phyloP scores from a whole-genome alignment of 1,140 invertebrate genomes.

The Drosophila kurseongensis region DNA sequence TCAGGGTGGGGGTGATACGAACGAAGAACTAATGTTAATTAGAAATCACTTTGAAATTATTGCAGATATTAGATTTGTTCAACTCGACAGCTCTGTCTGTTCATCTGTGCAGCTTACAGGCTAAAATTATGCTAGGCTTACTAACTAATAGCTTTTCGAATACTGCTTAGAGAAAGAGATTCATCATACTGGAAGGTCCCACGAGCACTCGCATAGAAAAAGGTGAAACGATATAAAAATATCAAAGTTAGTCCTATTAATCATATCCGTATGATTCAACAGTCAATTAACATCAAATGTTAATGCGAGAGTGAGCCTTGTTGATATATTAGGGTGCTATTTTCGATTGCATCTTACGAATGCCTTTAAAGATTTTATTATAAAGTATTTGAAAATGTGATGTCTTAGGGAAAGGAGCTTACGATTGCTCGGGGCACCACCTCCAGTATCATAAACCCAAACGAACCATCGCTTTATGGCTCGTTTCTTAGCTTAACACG shows the following conservation, averaged over 20 bases:
- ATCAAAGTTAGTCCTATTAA: background rate
- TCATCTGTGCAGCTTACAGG: slow-evolving; percentile 62
- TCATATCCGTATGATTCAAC: background rate
- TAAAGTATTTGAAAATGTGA: background rate
- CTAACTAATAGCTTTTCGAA: slow-evolving; percentile 84
- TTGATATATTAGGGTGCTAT: too few species aligned
- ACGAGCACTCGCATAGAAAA: slow-evolving; percentile 16
- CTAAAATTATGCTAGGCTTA: slow-evolving; percentile 79
- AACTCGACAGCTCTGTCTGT: slow-evolving; percentile 40
- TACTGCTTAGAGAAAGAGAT: slow-evolving; percentile 85
- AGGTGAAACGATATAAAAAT: too few species aligned
- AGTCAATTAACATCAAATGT: slow-evolving; percentile 21
- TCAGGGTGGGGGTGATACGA: slow-evolving; percentile 37
- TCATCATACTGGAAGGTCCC: slow-evolving; percentile 78
- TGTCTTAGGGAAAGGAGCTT: background rate
- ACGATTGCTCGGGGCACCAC: slow-evolving; percentile 33
- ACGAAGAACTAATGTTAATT: slow-evolving; percentile 73
- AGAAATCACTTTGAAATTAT: slow-evolving; percentile 83
- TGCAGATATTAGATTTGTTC: slow-evolving; percentile 71
- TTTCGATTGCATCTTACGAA: too few species aligned
- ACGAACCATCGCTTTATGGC: slow-evolving; percentile 61
- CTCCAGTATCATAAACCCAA: slow-evolving; percentile 84
- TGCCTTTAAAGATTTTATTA: too few species aligned
- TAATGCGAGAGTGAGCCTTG: slow-evolving; percentile 4
- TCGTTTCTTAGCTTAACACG: slow-evolving; percentile 83